These are phyloP conservation scores for Mylabris phalerata DNA, from an alignment of 1,140 invertebrate species.

Conservation along the genomic window DNA sequence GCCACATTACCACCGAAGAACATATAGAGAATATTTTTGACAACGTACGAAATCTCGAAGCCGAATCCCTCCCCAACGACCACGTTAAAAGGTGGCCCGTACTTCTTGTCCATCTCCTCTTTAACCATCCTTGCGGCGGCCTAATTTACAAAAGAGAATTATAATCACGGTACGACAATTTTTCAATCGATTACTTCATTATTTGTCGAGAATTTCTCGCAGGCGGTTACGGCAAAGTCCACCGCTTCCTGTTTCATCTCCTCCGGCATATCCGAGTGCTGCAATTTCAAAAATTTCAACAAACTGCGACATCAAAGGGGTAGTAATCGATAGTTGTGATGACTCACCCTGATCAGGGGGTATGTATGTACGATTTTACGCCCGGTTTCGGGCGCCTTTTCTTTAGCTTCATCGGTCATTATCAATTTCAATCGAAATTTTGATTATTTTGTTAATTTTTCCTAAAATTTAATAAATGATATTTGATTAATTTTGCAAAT, in stretches of 20 bases:
- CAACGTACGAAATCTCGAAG: slow-evolving; percentile 88
- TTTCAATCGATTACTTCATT: slow-evolving; percentile 56
- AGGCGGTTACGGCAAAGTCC: slow-evolving; percentile 83
- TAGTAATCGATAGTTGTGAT: slow-evolving; percentile 20
- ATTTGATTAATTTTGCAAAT: slow-evolving; percentile 3
- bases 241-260: slow-evolving; percentile 84
- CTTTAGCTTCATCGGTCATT: slow-evolving; percentile 45
- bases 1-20: slow-evolving; percentile 88
- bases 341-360: slow-evolving; percentile 61
- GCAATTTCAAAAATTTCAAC: slow-evolving; percentile 16
- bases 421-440: slow-evolving; percentile 22
- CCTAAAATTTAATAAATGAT: not conserved
- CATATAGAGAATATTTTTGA: slow-evolving; percentile 83
- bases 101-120: slow-evolving; percentile 90
- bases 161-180: not conserved
- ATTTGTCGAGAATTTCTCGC: slow-evolving; percentile 82
- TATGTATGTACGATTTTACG: slow-evolving; percentile 69
- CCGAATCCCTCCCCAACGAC: slow-evolving; percentile 90
- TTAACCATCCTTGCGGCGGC: slow-evolving; percentile 80
- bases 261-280: slow-evolving; percentile 85
- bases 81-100: slow-evolving; percentile 86
- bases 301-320: slow-evolving; percentile 7
- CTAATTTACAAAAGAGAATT: slow-evolving; percentile 39
- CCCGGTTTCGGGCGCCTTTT: slow-evolving; percentile 44
- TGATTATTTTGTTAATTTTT: not conserved